These are phyloP conservation scores for Zaprionus gabonicus DNA, from an alignment of 1,140 invertebrate genomes.

Conservation along the genomic window DNA sequence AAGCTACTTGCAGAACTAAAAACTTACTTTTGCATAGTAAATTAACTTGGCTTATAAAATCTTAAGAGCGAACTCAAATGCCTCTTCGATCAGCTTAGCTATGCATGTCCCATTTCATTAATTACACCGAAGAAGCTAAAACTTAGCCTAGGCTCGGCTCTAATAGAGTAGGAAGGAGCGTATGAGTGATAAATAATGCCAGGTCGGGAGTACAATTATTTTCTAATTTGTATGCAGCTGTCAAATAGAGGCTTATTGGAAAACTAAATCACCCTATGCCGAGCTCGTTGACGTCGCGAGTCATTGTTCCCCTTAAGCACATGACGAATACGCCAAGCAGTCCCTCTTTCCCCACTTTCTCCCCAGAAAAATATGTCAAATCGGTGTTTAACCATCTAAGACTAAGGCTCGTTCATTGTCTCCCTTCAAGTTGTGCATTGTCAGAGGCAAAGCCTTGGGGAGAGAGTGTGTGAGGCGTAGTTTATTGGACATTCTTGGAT, in stretches of 20 bases:
- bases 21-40: not conserved
- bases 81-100: constrained; percentile 39
- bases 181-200: constrained; percentile 36
- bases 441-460: constrained; percentile 13
- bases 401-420: constrained; percentile 26
- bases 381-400: constrained; percentile 21
- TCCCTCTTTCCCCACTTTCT: not conserved
- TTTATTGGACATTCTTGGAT: constrained; percentile 55
- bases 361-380: constrained; percentile 17
- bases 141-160: not conserved
- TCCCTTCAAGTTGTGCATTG: constrained; percentile 20
- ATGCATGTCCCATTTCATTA: constrained; percentile 42
- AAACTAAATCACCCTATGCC: constrained; percentile 5
- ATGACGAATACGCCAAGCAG: constrained; percentile 38
- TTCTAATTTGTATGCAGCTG: constrained; percentile 68
- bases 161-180: constrained; percentile 49
- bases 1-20: not conserved
- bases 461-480: constrained; percentile 37
- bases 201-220: constrained; percentile 58
- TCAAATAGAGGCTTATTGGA: constrained; percentile 18
- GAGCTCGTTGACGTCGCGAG: constrained; percentile 13
- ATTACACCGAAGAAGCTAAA: constrained; percentile 41
- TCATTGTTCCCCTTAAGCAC: constrained; percentile 29
- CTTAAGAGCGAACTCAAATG: not conserved
- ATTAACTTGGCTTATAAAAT: not conserved